Evolutionary conservation across 2,888 invertebrate species (phyloP).

Genomic region (Melanostoma scalare): DNA sequence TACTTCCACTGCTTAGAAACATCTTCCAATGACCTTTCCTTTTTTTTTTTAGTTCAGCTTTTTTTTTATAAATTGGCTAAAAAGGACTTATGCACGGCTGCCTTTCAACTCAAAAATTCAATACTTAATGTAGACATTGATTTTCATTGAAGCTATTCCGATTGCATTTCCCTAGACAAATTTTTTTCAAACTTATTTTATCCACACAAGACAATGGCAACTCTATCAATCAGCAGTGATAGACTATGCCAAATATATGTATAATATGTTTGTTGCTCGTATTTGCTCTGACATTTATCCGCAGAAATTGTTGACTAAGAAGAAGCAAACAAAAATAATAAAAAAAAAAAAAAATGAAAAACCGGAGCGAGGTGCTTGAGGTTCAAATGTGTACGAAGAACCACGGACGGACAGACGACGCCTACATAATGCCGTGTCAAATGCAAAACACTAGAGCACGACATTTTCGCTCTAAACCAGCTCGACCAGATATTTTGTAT

Average conservation of each 20-base stretch:
- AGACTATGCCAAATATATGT: slow-evolving; percentile 32
- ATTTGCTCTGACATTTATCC: slow-evolving; percentile 72
- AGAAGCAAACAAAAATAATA: slow-evolving; percentile 43
- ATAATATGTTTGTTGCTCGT: slow-evolving; percentile 41
- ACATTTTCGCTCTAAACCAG: slow-evolving; percentile 74
- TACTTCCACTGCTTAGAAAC: too few relatives aligned
- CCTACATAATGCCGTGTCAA: slow-evolving; percentile 74
- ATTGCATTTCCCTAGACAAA: too few relatives aligned
- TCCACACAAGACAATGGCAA: slow-evolving; percentile 7
- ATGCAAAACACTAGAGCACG: slow-evolving; percentile 73
- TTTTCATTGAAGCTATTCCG: too few relatives aligned
- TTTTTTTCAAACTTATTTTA: too few relatives aligned
- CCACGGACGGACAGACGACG: slow-evolving; percentile 63
- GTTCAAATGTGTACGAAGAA: slow-evolving; percentile 49
- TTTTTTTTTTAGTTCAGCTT: too few relatives aligned
- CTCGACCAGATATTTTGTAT: slow-evolving; percentile 75
- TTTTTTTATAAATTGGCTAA: too few relatives aligned
- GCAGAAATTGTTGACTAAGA: slow-evolving; percentile 56
- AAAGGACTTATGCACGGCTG: too few relatives aligned
- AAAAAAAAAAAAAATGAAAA: slow-evolving; percentile 20
- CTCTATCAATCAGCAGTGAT: slow-evolving; percentile 19
- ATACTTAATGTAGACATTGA: too few relatives aligned
- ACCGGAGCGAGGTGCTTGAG: slow-evolving; percentile 36
- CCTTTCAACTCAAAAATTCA: too few relatives aligned
- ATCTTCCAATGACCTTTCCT: too few relatives aligned